Conservation (phyloP, 2,888 invertebrate genomes). For the Leucoma salicis region DNA sequence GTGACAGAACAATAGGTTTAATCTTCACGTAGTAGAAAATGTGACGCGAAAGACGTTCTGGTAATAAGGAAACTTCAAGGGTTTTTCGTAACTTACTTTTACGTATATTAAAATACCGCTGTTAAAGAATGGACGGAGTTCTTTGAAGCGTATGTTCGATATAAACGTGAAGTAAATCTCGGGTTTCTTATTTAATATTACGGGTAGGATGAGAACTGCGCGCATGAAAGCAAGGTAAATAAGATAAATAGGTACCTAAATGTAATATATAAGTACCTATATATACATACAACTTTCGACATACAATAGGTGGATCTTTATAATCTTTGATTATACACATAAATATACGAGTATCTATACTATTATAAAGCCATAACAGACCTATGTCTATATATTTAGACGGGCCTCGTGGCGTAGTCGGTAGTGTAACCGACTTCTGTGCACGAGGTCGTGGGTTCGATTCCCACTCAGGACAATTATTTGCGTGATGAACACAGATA, state of each 20-base stretch:
- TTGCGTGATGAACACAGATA: too few relatives aligned
- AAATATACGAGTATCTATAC: too few relatives aligned
- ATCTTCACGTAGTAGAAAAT: constrained; percentile 63
- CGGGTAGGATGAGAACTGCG: constrained; percentile 1
- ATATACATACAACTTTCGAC: too few relatives aligned
- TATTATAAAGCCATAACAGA: too few relatives aligned
- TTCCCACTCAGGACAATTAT: too few relatives aligned
- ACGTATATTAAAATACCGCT: constrained; percentile 29
- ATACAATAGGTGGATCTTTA: too few relatives aligned
- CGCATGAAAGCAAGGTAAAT: constrained; percentile 1
- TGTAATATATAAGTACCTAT: neutral
- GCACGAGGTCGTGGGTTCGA: too few relatives aligned
- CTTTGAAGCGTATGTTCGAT: constrained; percentile 19
- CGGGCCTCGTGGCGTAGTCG: too few relatives aligned
- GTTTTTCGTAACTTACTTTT: constrained; percentile 25
- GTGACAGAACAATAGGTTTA: constrained; percentile 74
- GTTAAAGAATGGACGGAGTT: constrained; percentile 5
- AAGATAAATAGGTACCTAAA: constrained; percentile 2
- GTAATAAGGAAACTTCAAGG: constrained; percentile 36
- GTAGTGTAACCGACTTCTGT: too few relatives aligned
- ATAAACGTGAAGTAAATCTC: constrained; percentile 10
- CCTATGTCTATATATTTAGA: too few relatives aligned
- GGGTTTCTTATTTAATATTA: constrained; percentile 5
- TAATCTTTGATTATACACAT: too few relatives aligned
- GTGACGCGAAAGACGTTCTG: constrained; percentile 44